Conservation (phyloP, 1,140 invertebrate species). For the Bombus superbus region DNA sequence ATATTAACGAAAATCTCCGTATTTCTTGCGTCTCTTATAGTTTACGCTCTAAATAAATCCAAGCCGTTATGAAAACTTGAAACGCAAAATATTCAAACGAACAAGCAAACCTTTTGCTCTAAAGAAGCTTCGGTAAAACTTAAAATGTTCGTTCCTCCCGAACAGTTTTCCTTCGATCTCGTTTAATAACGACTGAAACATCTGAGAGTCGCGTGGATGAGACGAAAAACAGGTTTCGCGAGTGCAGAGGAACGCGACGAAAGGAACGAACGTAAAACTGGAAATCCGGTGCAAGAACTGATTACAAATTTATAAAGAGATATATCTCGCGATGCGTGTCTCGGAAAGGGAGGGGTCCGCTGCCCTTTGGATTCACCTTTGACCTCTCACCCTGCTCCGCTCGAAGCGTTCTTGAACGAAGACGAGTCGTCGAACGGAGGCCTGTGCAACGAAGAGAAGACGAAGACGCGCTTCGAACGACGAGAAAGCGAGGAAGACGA, state of each 20-base stretch:
- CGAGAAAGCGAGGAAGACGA: slow-evolving; percentile 13
- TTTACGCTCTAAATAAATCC: too few relatives aligned
- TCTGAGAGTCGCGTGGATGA: not conserved
- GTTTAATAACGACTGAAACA: not conserved
- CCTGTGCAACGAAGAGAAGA: slow-evolving; percentile 3
- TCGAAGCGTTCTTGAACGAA: slow-evolving; percentile 17
- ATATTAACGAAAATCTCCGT: too few relatives aligned
- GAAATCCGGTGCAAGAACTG: slow-evolving; percentile 37
- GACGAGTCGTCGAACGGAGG: slow-evolving; percentile 10
- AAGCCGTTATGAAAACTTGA: too few relatives aligned
- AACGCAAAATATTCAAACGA: not conserved
- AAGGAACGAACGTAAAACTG: too few relatives aligned
- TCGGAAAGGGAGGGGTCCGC: not conserved
- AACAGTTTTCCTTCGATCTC: too few relatives aligned
- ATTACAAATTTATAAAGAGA: slow-evolving; percentile 75
- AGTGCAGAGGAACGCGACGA: not conserved
- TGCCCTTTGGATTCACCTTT: slow-evolving; percentile 58
- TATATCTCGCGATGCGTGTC: slow-evolving; percentile 61
- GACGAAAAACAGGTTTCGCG: not conserved
- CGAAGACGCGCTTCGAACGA: not conserved
- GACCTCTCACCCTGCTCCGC: slow-evolving; percentile 26
- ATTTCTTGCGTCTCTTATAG: too few relatives aligned
- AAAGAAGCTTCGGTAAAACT: not conserved
- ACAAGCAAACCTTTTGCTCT: not conserved
- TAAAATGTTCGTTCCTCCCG: not conserved